These are phyloP conservation scores for Holothuria glaberrima DNA, from an alignment of 35 echinoderm and acorn worm species.

Conservation along the genomic window DNA sequence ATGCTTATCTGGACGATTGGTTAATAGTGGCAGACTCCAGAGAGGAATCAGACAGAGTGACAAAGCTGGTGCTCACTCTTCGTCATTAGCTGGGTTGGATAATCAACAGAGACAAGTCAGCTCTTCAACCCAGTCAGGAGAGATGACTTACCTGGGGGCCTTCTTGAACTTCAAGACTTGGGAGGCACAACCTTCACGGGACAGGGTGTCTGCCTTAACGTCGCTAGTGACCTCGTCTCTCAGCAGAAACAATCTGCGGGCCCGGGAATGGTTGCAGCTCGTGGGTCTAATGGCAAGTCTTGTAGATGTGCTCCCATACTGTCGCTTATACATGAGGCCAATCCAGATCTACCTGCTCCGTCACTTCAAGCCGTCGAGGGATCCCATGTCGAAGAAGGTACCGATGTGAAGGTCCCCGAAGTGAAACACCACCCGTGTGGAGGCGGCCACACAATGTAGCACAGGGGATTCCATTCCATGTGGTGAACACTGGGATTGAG, in stretches of 20 bases:
- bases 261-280: not conserved
- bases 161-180: not conserved
- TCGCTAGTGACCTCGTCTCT: not conserved
- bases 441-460: not conserved
- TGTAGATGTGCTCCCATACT: not conserved
- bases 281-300: slow-evolving; percentile 2
- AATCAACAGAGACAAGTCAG: slow-evolving; percentile 20
- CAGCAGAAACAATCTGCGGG: not conserved
- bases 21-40: slow-evolving; percentile 3
- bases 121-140: slow-evolving; percentile 9
- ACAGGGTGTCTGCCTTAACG: slow-evolving; percentile 7
- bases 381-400: not conserved
- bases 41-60: not conserved
- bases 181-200: slow-evolving; percentile 1
- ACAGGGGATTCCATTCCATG: not conserved
- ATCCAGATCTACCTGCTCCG: slow-evolving; percentile 17
- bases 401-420: not conserved
- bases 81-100: not conserved
- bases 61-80: not conserved
- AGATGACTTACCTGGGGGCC: not conserved
- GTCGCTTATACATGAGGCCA: not conserved
- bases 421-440: not conserved
- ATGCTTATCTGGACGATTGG: slow-evolving; percentile 4
- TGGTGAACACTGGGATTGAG: too few species aligned
- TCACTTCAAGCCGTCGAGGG: not conserved